Evolutionary conservation across 2,113 vertebrate genomes (phyloP).

Genomic region (Chaetodon auriga): DNA sequence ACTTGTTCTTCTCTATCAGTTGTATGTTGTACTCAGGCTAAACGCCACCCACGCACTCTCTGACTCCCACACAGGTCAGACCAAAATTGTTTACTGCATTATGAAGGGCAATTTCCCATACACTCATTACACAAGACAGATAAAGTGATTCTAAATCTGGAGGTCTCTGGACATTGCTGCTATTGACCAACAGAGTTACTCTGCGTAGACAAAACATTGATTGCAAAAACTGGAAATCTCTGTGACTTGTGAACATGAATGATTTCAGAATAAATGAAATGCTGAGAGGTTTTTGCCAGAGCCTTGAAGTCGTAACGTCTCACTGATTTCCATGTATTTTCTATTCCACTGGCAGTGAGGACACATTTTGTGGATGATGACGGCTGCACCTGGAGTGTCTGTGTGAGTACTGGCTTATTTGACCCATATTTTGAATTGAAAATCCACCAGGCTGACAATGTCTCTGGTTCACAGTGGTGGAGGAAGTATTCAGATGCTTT

Average conservation of each 20-base stretch:
- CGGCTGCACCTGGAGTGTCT: background rate
- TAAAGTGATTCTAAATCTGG: constrained; percentile 11
- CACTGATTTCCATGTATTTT: background rate
- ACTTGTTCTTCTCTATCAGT: constrained; percentile 56
- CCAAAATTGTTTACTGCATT: constrained; percentile 51
- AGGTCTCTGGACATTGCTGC: background rate
- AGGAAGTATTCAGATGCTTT: background rate
- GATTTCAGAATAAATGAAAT: background rate
- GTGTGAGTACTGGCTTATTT: background rate
- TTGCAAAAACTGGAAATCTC: background rate
- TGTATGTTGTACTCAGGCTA: constrained; percentile 34
- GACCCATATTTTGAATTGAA: background rate
- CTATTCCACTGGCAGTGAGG: background rate
- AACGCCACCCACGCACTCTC: constrained; percentile 58
- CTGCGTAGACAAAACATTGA: background rate
- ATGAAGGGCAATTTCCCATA: constrained; percentile 57
- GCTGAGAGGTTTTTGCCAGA: background rate
- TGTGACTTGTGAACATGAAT: background rate
- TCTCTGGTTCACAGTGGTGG: background rate
- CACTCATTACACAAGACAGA: constrained; percentile 21
- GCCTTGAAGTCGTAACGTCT: background rate
- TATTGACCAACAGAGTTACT: background rate
- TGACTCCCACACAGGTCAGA: constrained; percentile 65
- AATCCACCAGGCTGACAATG: background rate
- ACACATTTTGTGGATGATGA: background rate